Base-by-base conservation (phyloP, 2,888 invertebrate genomes). In the Tinea pellionella region DNA sequence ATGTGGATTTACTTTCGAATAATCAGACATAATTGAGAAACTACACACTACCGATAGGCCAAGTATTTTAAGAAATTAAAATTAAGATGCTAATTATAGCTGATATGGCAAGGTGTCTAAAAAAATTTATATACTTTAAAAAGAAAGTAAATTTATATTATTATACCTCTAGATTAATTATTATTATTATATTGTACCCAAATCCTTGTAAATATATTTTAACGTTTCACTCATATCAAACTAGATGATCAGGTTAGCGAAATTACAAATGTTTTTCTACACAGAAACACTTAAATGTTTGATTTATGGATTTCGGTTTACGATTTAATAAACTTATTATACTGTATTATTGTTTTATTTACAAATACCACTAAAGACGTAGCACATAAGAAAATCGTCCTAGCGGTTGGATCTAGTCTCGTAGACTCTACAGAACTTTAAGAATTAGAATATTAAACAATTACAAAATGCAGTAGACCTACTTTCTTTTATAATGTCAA, bases 211-310 rank as follows among this genome's bases (percentile, higher is more conserved):
- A 80, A 85, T 85, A 80, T 84, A 80, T 82, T 86, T 81, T 79
- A 70, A 79, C 76, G 77, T 85, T 83, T 81, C 76, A 80, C 80
- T 85, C 84, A 84, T 85, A 85, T 85, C 84, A 85, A 81, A 73
- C 73, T 84, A 83, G 83, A 76, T 73, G 79, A 76, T 75, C 76
- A 75, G 81, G 80, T 81, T 81, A 83, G 79, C 72, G 75, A 61
- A 84, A 79, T 76, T 78, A 73, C 83, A 80, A 81, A 75, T n/a
- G 70, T 77, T 79, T n/a, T 78, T 75, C 70, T 75, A 73, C 80
- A 75, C 72, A 71, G 71, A 69, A 74, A 76, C 77, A 80, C 78
- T 69, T 73, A 77, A 72, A 73, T 74, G 73, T 81, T 84, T 85
- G 71, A 75, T 85, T 85, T 85, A 79, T 77, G 70, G 68, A 78